These are phyloP conservation scores for Neopelma chrysocephalum DNA, from an alignment of 2,797 vertebrate species.

Conservation along the genomic window DNA sequence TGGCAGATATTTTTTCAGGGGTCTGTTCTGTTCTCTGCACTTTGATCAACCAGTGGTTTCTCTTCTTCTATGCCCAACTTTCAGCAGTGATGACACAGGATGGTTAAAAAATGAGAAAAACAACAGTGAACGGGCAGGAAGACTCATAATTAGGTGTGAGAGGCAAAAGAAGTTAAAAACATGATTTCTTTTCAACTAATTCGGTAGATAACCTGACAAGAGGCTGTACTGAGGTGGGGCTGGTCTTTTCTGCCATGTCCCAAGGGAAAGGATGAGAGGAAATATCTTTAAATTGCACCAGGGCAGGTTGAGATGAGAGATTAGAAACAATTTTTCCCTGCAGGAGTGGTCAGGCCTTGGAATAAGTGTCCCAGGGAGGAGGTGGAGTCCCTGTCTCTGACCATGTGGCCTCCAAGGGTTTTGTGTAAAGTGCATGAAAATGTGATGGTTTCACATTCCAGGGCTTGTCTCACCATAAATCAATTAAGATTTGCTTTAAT, in stretches of 20 bases:
- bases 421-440: not conserved
- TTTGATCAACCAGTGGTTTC: not conserved
- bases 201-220: not conserved
- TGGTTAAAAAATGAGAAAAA: not conserved
- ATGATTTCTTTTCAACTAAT: not conserved
- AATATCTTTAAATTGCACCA: not conserved
- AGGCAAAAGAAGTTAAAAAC: not conserved
- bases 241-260: not conserved
- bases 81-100: fast-evolving
- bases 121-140: not conserved
- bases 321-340: not conserved
- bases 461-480: not conserved
- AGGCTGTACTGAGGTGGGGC: not conserved
- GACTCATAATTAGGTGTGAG: not conserved
- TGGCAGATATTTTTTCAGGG: not conserved
- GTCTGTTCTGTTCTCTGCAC: not conserved
- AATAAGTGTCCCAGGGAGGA: not conserved
- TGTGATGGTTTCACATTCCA: not conserved
- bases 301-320: not conserved
- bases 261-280: not conserved
- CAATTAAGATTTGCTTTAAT: not conserved
- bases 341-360: not conserved
- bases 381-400: too few species aligned
- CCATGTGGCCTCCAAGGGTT: not conserved
- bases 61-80: not conserved